Percentiles rank a stretch among this genome's conserved stretches.
phyloP scores from a whole-genome alignment of 2,888 invertebrate species.

The Dolichomitus sp. region DNA sequence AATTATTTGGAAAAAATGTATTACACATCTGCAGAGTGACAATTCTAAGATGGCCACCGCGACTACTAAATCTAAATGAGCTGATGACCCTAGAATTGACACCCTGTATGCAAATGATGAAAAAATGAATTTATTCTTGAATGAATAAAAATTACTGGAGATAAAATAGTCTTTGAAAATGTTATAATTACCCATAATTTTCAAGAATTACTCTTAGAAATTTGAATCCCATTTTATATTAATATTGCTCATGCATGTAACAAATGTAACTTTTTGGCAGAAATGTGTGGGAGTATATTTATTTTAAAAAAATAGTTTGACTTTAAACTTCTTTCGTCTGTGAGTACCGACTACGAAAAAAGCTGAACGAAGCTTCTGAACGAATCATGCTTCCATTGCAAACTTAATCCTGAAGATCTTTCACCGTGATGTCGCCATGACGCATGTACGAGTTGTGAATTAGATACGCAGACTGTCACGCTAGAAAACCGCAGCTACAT shows the following conservation, averaged over 20 bases:
- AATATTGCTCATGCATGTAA: background rate
- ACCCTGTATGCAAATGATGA: background rate
- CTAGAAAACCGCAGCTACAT: constrained; percentile 1
- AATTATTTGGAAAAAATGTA: background rate
- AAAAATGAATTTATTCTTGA: background rate
- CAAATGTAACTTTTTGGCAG: background rate
- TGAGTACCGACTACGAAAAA: background rate
- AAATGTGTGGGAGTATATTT: background rate
- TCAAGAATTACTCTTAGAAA: too few species aligned
- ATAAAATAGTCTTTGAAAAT: too few species aligned
- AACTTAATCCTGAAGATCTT: constrained; percentile 8
- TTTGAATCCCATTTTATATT: too few species aligned
- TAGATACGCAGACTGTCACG: constrained; percentile 32
- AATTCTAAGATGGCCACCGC: too few species aligned
- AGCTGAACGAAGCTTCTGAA: background rate
- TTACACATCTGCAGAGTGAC: background rate
- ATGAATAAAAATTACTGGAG: background rate
- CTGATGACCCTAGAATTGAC: too few species aligned
- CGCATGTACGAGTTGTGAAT: constrained; percentile 41
- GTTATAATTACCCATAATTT: too few species aligned
- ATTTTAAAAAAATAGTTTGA: background rate
- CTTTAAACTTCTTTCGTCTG: background rate
- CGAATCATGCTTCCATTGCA: background rate
- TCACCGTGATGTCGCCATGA: background rate
- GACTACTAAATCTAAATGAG: too few species aligned